Conservation (phyloP, 2,888 invertebrate species). For the Acanthococcus lagerstroemiae region DNA sequence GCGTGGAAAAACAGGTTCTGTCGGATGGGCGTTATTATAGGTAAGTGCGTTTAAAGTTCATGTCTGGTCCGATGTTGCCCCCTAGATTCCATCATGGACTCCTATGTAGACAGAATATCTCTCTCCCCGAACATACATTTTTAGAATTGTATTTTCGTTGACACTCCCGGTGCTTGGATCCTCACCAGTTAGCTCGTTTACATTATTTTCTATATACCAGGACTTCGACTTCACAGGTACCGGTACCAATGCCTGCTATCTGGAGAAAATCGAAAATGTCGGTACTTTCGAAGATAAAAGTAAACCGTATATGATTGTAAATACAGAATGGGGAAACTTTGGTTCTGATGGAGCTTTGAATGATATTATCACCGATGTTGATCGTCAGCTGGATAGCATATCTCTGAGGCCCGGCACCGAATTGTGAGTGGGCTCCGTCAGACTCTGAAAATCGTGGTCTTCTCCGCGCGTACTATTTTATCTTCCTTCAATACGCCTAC, state of each 20-base stretch:
- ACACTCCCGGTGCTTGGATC: no score
- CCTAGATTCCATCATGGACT: neutral
- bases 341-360: slow-evolving; percentile 71
- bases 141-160: neutral
- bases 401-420: slow-evolving; percentile 10
- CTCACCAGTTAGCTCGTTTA: no score
- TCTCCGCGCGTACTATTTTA: neutral
- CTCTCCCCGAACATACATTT: neutral
- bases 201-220: no score
- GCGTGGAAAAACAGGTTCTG: slow-evolving; percentile 53
- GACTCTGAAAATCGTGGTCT: no score
- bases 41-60: slow-evolving; percentile 41
- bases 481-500: no score
- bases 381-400: slow-evolving; percentile 39
- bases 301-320: slow-evolving; percentile 52
- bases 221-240: no score
- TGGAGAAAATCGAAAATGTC: slow-evolving; percentile 48
- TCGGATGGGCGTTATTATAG: slow-evolving; percentile 63
- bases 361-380: slow-evolving; percentile 64
- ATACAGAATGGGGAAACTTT: slow-evolving; percentile 75
- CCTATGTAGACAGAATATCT: neutral
- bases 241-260: slow-evolving; percentile 71
- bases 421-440: neutral
- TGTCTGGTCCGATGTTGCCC: no score
- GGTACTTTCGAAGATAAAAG: slow-evolving; percentile 5